A percentile compares a stretch with the other conserved stretches of the same genome.
phyloP scores from a whole-genome alignment of 2,797 vertebrate genomes.

The Geotrypetes seraphini region DNA sequence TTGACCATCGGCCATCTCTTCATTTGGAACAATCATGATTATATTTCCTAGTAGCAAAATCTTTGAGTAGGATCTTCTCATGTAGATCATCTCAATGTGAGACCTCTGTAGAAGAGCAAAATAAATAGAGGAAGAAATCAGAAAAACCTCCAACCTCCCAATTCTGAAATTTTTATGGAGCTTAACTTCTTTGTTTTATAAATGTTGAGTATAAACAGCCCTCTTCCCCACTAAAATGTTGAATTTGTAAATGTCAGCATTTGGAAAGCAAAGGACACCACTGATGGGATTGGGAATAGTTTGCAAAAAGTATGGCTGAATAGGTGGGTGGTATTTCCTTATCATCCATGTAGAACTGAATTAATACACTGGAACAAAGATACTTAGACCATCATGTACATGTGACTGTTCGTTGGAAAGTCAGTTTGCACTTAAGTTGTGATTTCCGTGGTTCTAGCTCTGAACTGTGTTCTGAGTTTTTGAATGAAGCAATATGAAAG shows the following conservation, averaged over 20 bases:
- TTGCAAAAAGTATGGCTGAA: constrained; percentile 12
- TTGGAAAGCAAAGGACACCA: constrained; percentile 27
- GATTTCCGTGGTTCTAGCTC: constrained; percentile 42
- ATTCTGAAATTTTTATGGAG: constrained; percentile 21
- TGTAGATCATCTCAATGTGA: background rate
- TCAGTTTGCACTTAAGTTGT: constrained; percentile 60
- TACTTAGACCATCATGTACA: constrained; percentile 46
- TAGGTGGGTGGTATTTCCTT: constrained; percentile 22
- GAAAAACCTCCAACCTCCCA: constrained; percentile 3
- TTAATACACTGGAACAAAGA: constrained; percentile 40
- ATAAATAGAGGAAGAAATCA: constrained; percentile 14
- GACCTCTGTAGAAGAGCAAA: constrained; percentile 10
- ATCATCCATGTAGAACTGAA: too few relatives aligned
- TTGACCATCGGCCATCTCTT: constrained; percentile 6
- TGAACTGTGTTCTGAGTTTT: constrained; percentile 59
- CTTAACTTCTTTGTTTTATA: constrained; percentile 26
- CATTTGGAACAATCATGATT: constrained; percentile 3
- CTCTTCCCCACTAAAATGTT: constrained; percentile 20
- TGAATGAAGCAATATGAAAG: constrained; percentile 74
- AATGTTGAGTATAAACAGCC: background rate
- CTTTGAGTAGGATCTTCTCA: constrained; percentile 10
- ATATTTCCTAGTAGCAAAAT: constrained; percentile 19
- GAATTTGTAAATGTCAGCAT: constrained; percentile 5
- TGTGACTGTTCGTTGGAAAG: constrained; percentile 46
- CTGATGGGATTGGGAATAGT: constrained; percentile 21